Base-by-base conservation (phyloP, 2,888 invertebrate species). In the Octodonta nipae region DNA sequence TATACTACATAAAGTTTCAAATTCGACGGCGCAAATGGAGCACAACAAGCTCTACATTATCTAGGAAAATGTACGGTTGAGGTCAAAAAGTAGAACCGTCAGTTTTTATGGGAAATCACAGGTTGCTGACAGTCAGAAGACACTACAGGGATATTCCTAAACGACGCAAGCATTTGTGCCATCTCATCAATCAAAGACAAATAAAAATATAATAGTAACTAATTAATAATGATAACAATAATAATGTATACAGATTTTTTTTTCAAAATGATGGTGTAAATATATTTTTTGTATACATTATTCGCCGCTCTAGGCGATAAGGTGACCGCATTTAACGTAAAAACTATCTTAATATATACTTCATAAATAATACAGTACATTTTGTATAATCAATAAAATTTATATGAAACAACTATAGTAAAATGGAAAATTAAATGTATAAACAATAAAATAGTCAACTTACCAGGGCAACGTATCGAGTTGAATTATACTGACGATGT, bases 231-330 rank as follows among this genome's bases (percentile, higher is more conserved):
- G 35, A 33, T 47, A 55, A 54, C 52, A 56, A 56, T 55, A 59
- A 59, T 55, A 56, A 56, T 55, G 59, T 60, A 54, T 60, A 60
- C 58, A 59, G 53, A 22, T 56, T 53, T 55, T 49, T 50, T 58
- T n/a, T n/a, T n/a, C n/a, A 54, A 56, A 54, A 56, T 50, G 55
- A 56, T 54, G 51, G 49, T 54, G 50, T 54, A 50, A 51, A 51
- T 52, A 51, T 22, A 22, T 38, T 45, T n/a, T n/a, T 51, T 57
- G 58, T 58, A 58, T 58, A 58, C 56, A 54, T 57, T 40, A 50
- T 55, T 42, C 52, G 50, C 51, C 47, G 22, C 10, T 15, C n/a
- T 28, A 14, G 15, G 28, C 28, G 13, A 7, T 14, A 22, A 30
- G 33, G 45, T 41, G 43, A 42, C 41, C 41, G 45, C 15, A 50